Evolutionary conservation across 2,797 vertebrate genomes (phyloP).

Genomic region (Peromyscus eremicus): DNA sequence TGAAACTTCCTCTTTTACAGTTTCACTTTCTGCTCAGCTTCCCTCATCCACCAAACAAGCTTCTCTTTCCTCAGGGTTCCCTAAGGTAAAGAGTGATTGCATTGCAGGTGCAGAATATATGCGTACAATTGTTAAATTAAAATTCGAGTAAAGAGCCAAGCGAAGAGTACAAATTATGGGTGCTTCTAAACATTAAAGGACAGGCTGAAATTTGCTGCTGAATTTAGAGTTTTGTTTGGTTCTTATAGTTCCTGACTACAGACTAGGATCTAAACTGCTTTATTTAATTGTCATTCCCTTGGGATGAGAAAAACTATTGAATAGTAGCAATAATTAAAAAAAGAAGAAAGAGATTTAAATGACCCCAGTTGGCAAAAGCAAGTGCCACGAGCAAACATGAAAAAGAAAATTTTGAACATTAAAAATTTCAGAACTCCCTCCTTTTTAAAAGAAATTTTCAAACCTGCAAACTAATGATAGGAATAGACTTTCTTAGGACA

Average conservation of each 20-base stretch:
- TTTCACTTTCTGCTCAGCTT: not conserved
- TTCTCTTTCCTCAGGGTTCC: not conserved
- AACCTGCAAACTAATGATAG: slow-evolving; percentile 1
- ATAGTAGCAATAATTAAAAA: not conserved
- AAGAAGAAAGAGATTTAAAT: slow-evolving; percentile 10
- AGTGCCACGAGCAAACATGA: not conserved
- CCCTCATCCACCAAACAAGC: not conserved
- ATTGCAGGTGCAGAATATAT: not conserved
- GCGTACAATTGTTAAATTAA: not conserved
- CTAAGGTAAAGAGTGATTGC: not conserved
- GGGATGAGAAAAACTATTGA: not conserved
- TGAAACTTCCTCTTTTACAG: not conserved
- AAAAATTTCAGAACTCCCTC: not conserved
- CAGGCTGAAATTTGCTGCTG: not conserved
- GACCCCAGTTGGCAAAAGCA: not conserved
- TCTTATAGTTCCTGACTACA: not conserved
- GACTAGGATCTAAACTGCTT: not conserved
- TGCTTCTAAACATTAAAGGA: not conserved
- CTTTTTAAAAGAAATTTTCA: not conserved
- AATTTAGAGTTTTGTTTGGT: slow-evolving; percentile 27
- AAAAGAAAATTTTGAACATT: not conserved
- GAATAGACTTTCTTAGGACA: not conserved
- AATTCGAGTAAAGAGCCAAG: not conserved
- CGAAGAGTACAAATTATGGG: not conserved
- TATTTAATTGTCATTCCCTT: not conserved